Evolutionary conservation across 2,113 vertebrate genomes (phyloP).

Genomic region (Eublepharis macularius): DNA sequence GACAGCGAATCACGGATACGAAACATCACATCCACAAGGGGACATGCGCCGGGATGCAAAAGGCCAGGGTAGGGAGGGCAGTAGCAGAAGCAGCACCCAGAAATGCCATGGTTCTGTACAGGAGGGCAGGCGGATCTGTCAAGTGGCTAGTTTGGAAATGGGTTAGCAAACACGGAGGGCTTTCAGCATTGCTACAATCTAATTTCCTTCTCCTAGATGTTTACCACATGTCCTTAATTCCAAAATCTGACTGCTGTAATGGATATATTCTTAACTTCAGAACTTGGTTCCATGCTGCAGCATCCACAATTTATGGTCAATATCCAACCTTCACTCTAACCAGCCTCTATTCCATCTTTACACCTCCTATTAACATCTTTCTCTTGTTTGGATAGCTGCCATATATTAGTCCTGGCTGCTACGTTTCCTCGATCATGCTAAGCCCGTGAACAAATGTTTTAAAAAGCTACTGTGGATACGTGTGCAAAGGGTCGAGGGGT

Average conservation of each 20-base stretch:
- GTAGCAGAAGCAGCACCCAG: constrained; percentile 79
- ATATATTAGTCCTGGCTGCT: no score
- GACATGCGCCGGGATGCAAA: constrained; percentile 48
- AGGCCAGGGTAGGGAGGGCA: constrained; percentile 47
- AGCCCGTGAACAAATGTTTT: not conserved
- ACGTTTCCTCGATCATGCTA: not conserved
- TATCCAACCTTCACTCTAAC: no score
- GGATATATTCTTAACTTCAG: not conserved
- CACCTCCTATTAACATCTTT: not conserved
- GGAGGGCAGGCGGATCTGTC: constrained; percentile 61
- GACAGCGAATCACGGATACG: constrained; percentile 29
- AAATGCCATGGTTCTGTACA: constrained; percentile 75
- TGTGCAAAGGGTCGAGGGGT: no score
- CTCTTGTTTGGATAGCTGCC: not conserved
- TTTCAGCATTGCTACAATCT: constrained; percentile 36
- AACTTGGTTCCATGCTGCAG: no score
- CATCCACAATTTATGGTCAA: not conserved
- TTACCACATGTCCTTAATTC: not conserved
- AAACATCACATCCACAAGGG: constrained; percentile 27
- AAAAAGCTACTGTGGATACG: not conserved
- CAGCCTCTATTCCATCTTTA: not conserved
- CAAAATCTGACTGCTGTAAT: not conserved
- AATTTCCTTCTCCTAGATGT: constrained; percentile 29
- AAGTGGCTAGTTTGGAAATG: constrained; percentile 47
- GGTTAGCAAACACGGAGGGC: not conserved